Evolutionary conservation across 2,888 invertebrate species (phyloP).

Genomic region (Pterobdella sp.): DNA sequence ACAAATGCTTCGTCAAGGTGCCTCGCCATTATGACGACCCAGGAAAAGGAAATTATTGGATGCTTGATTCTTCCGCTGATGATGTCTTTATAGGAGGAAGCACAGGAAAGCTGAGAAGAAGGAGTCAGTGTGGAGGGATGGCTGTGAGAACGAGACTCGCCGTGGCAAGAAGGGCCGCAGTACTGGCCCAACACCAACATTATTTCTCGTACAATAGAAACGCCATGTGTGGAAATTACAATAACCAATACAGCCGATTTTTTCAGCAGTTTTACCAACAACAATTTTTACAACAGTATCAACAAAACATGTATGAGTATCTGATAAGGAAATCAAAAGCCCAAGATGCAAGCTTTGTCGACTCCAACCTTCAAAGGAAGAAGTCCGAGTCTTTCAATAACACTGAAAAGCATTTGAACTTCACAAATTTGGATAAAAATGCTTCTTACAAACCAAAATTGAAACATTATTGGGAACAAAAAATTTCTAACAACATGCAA

Average conservation of each 20-base stretch:
- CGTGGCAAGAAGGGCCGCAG: conserved; percentile 20
- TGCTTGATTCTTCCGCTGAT: conserved; percentile 91
- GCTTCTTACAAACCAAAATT: too few species aligned
- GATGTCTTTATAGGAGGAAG: conserved; percentile 97
- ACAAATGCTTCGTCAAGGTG: conserved; percentile 91
- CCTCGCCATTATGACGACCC: conserved; percentile 91
- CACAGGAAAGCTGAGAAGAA: conserved; percentile 82
- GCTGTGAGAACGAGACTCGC: conserved; percentile 25
- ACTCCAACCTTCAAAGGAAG: too few species aligned
- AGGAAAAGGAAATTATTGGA: conserved; percentile 99
- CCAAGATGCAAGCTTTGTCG: neutral
- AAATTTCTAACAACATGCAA: too few species aligned
- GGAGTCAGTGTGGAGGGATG: conserved; percentile 15
- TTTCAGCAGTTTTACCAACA: conserved; percentile 6
- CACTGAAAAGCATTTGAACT: too few species aligned
- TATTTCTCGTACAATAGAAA: conserved; percentile 5
- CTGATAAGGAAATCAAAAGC: neutral
- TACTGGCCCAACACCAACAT: conserved; percentile 18
- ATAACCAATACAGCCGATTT: conserved; percentile 1
- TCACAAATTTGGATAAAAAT: too few species aligned
- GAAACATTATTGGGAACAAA: too few species aligned
- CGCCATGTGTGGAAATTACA: neutral
- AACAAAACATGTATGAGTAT: neutral
- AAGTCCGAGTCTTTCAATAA: too few species aligned
- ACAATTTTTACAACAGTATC: neutral